Evolutionary conservation across 2,888 invertebrate species (phyloP).

Genomic region (Eulithis prunata): DNA sequence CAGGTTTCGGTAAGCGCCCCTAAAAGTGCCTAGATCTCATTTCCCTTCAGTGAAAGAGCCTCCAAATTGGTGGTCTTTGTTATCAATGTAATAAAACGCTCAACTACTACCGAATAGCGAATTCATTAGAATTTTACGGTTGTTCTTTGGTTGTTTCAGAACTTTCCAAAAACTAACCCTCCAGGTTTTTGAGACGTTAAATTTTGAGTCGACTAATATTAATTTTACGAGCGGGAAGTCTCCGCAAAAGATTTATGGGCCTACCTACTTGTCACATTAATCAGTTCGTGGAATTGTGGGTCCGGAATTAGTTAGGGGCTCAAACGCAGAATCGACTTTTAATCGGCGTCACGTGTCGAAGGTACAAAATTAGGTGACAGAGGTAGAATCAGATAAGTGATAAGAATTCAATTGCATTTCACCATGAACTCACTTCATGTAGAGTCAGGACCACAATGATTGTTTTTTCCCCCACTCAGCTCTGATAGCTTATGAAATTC

Average conservation of each 20-base stretch:
- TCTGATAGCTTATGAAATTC: too few species aligned
- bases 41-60: neutral
- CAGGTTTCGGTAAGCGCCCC: neutral
- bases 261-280: conserved; percentile 34
- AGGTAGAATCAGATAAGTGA: neutral
- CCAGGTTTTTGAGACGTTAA: conserved; percentile 29
- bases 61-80: conserved; percentile 2
- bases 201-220: conserved; percentile 37
- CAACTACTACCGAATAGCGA: conserved; percentile 1
- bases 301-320: conserved; percentile 31
- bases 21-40: neutral
- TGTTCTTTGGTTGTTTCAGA: conserved; percentile 12
- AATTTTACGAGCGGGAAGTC: conserved; percentile 40
- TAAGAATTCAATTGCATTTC: neutral
- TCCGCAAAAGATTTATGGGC: conserved; percentile 42
- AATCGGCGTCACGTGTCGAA: conserved; percentile 23
- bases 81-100: conserved; percentile 4
- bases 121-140: conserved; percentile 9
- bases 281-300: conserved; percentile 38
- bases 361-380: neutral
- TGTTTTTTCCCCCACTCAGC: too few species aligned
- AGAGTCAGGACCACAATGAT: too few species aligned
- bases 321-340: conserved; percentile 17
- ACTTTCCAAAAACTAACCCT: conserved; percentile 28
- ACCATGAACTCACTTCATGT: too few species aligned